Conservation (phyloP, 2,113 vertebrate species). For the Neodontobutis hainanensis region DNA sequence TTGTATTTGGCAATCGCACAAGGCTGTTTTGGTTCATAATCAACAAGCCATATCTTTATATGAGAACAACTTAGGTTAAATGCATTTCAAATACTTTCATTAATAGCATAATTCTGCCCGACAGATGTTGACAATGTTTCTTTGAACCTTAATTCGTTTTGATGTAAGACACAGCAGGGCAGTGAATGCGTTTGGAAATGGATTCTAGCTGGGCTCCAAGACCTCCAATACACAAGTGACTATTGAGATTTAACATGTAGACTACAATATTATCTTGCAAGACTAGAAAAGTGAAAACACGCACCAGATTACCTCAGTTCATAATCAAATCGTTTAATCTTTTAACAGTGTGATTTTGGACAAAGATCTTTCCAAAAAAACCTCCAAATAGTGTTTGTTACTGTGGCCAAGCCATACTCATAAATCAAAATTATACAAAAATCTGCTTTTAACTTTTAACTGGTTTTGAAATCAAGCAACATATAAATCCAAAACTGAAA, state of each 20-base stretch:
- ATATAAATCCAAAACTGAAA: neutral
- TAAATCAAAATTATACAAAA: neutral
- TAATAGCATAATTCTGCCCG: neutral
- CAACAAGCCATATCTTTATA: neutral
- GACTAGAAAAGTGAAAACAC: too few species aligned
- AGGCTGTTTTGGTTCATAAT: neutral
- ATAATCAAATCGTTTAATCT: neutral
- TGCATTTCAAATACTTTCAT: neutral
- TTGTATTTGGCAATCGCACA: neutral
- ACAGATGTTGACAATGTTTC: neutral
- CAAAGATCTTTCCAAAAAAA: neutral
- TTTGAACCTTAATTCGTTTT: neutral
- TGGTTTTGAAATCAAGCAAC: neutral
- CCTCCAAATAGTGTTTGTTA: neutral
- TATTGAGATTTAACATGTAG: neutral
- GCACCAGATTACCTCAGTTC: neutral
- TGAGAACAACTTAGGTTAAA: neutral
- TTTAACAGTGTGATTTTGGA: conserved; percentile 1
- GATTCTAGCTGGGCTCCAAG: neutral
- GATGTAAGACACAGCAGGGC: neutral
- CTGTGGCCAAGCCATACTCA: neutral
- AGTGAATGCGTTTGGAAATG: neutral
- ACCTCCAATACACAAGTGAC: neutral
- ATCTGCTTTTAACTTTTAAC: neutral
- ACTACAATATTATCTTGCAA: neutral